Evolutionary conservation across 2,113 vertebrate genomes (phyloP), one percentile per base, ranked within the genome.

Genomic region (Athene cunicularia): DNA sequence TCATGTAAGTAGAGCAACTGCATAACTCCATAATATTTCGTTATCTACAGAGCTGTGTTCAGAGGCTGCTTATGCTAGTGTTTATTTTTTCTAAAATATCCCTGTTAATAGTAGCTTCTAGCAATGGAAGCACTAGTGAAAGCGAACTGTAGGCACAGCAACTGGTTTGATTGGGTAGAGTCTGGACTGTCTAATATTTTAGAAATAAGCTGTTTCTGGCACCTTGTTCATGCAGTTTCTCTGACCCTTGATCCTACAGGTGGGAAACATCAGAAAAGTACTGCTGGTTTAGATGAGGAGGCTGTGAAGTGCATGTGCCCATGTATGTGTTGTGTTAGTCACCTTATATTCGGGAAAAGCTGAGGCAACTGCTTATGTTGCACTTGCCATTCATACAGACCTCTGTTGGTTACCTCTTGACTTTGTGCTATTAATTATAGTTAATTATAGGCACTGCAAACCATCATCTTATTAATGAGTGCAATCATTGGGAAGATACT

Each of bases 231-330:
- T 53, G 70, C 2, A 6, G 4, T 41, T 74, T 88, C 49, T 93
- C 33, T 93, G 80, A 53, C 43, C 45, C 20, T 88, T 94, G 47
- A 27, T 88, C 9, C 30, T 90, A 9, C 27, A 81, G 43, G 30
- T 67, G 22, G 19, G 22, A 88, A 35, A n/a, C 59, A 77, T 74
- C 58, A 64, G 60, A 47, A 55, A 84, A 86, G 33, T 50, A 23
- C 35, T 90, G 30, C 64, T 90, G 26, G 9, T 88, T 71, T 88
- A 96, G 80, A 81, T 94, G 90, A 76, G 72, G 67, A 80, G 14
- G 32, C 66, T 68, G 8, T 35, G 3, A 14, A 72, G 50, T 64
- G 56, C 0, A 0, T 86, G 10, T 10, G 30, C 62, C 35, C 15
- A 0, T 37, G 2, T 62, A 1, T 14, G n/a, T 59, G 37, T 55